Base-by-base conservation (phyloP, 2,797 vertebrate genomes). In the Myripristis murdjan region DNA sequence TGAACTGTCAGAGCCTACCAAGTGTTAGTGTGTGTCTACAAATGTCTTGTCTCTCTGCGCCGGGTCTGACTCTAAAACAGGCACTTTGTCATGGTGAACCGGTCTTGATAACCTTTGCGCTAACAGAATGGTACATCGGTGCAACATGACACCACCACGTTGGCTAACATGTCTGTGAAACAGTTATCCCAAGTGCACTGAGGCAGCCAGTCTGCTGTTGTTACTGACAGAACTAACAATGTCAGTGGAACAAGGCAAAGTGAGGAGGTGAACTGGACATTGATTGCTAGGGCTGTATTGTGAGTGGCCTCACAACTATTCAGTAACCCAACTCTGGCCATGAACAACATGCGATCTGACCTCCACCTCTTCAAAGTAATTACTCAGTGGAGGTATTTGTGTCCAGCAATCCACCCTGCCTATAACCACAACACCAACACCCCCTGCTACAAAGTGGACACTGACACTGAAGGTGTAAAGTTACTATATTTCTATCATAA, bases 41-140 rank as follows among this genome's bases (percentile, higher is more conserved):
- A 52, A 54, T 39, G 57, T 8, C 39, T 65, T 70, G 56, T 46
- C 28, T 64, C 31, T 10, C 33, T 6, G 20, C 18, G 41, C 20
- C 39, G 68, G n/a, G 61, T 44, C 43, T 78, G 75, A 83, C 75
- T 81, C 73, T 20, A 15, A 68, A 64, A 67, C 23, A 59, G 60
- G 64, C 26, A 18, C 73, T 87, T 85, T 85, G 78, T 84, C 79
- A 82, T 61, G 75, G 75, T 89, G 80, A 85, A 86, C 74, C 75
- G 70, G 84, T 87, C 73, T 39, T 60, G 79, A 92, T 89, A 90
- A 92, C 86, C 88, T 91, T 89, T 86, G 78, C 77, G 82, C 74
- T 46, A 82, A 80, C 77, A 75, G 65, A 77, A 80, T 0, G 66
- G 79, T 55, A 63, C 77, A 77, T 64, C n/a, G 81, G 78, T 73